Evolutionary conservation across 1,140 invertebrate genomes (phyloP).

Genomic region (Aphelinus certus): DNA sequence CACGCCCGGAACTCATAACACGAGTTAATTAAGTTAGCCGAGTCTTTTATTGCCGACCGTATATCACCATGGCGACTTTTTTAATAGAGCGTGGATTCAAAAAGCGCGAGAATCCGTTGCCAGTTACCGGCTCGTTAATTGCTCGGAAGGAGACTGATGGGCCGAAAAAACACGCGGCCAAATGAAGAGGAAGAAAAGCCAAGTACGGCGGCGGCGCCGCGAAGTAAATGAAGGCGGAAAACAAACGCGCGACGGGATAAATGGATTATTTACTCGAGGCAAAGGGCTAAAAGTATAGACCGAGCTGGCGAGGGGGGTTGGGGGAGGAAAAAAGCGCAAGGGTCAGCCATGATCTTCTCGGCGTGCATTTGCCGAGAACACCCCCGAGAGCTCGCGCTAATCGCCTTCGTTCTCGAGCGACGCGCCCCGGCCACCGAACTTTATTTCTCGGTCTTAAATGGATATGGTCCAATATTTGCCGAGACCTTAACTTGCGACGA

Average conservation of each 20-base stretch:
- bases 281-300: slow-evolving; percentile 42
- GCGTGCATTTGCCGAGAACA: not conserved
- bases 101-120: not conserved
- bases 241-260: slow-evolving; percentile 51
- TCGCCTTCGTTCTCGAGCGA: not conserved
- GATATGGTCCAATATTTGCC: not conserved
- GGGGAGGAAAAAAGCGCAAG: not conserved
- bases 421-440: too few relatives aligned
- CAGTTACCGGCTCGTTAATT: not conserved
- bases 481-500: not conserved
- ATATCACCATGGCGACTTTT: not conserved
- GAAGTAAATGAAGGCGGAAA: slow-evolving; percentile 38
- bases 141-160: slow-evolving; percentile 2
- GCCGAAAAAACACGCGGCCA: slow-evolving; percentile 37
- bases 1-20: slow-evolving; percentile 10
- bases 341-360: not conserved
- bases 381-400: not conserved
- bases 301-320: not conserved
- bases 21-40: slow-evolving; percentile 8
- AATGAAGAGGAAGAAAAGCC: slow-evolving; percentile 23
- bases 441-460: not conserved
- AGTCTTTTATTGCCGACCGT: not conserved
- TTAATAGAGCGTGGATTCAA: too few relatives aligned
- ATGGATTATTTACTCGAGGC: slow-evolving; percentile 57
- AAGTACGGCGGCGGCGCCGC: not conserved